A percentile compares a stretch with the other conserved stretches of the same genome.
These are phyloP conservation scores for Rachycentron canadum DNA, from an alignment of 2,797 vertebrate genomes.

Conservation along the genomic window DNA sequence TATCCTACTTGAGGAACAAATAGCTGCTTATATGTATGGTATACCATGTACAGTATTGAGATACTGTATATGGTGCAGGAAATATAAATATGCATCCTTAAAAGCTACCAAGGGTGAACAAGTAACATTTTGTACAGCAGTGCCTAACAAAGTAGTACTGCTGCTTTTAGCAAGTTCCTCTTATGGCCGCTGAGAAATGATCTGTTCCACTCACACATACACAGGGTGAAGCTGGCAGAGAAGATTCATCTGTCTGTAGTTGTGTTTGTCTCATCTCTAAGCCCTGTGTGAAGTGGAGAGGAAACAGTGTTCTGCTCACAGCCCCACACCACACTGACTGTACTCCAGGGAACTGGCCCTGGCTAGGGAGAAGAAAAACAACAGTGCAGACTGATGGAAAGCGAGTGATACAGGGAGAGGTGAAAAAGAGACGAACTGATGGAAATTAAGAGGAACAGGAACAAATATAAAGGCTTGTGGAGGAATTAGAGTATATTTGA, in stretches of 20 bases:
- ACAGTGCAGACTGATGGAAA: conserved; percentile 37
- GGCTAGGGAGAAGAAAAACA: conserved; percentile 47
- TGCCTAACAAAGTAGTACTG: conserved; percentile 42
- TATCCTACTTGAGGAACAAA: conserved; percentile 26
- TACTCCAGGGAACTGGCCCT: conserved; percentile 63
- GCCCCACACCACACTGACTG: conserved; percentile 52
- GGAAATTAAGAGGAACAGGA: conserved; percentile 50
- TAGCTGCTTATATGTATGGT: too few species aligned
- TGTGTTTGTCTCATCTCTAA: conserved; percentile 74
- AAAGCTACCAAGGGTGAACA: conserved; percentile 11
- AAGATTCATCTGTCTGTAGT: conserved; percentile 65
- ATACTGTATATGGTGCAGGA: background rate
- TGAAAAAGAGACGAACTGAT: conserved; percentile 37
- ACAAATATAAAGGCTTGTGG: conserved; percentile 35
- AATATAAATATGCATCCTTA: conserved; percentile 15
- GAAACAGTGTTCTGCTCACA: conserved; percentile 73
- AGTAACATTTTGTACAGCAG: conserved; percentile 45
- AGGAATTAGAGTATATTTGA: conserved; percentile 29
- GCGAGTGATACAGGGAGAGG: conserved; percentile 24
- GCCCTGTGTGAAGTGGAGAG: conserved; percentile 79
- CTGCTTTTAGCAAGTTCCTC: conserved; percentile 62
- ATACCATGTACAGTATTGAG: too few species aligned
- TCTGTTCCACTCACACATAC: conserved; percentile 55
- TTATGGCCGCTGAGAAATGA: conserved; percentile 62
- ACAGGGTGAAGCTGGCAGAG: conserved; percentile 54